Percentiles rank a stretch among this genome's conserved stretches.
Conservation (phyloP, 2,113 vertebrate species). For the Myiopsitta monachus region DNA sequence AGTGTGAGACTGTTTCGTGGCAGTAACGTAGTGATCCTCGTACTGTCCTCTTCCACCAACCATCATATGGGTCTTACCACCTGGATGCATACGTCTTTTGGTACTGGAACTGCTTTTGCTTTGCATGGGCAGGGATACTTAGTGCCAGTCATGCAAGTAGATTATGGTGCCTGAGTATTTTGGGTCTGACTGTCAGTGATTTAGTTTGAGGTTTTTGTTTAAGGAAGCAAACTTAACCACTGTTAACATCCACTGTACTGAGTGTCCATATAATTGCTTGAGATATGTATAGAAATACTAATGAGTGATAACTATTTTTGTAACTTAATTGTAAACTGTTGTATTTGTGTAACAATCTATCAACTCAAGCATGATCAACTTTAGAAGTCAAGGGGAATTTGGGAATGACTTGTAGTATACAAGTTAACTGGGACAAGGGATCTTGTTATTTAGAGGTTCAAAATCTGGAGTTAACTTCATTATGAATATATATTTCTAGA, state of each 20-base stretch:
- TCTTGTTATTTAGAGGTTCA: not conserved
- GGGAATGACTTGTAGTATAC: not conserved
- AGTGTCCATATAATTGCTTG: constrained; percentile 53
- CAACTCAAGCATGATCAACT: constrained; percentile 72
- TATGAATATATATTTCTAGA: not conserved
- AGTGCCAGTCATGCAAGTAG: not conserved
- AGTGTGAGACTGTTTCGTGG: not conserved
- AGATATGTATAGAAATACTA: constrained; percentile 64
- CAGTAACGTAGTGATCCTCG: not conserved
- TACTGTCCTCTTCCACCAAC: not conserved
- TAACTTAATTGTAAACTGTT: constrained; percentile 67
- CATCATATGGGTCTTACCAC: not conserved
- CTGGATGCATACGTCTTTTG: not conserved
- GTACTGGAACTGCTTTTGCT: not conserved
- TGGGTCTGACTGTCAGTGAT: not conserved
- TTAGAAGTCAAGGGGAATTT: constrained; percentile 2
- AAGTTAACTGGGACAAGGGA: not conserved
- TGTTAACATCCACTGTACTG: constrained; percentile 52
- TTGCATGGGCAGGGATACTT: not conserved
- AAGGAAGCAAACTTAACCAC: constrained; percentile 49
- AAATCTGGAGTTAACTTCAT: not conserved
- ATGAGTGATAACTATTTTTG: constrained; percentile 74
- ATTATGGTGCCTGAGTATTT: not conserved
- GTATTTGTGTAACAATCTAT: constrained; percentile 67
- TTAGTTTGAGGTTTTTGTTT: not conserved